These are phyloP conservation scores for Entomobrya multifasciata DNA, from an alignment of 2,888 invertebrate genomes.

Conservation along the genomic window DNA sequence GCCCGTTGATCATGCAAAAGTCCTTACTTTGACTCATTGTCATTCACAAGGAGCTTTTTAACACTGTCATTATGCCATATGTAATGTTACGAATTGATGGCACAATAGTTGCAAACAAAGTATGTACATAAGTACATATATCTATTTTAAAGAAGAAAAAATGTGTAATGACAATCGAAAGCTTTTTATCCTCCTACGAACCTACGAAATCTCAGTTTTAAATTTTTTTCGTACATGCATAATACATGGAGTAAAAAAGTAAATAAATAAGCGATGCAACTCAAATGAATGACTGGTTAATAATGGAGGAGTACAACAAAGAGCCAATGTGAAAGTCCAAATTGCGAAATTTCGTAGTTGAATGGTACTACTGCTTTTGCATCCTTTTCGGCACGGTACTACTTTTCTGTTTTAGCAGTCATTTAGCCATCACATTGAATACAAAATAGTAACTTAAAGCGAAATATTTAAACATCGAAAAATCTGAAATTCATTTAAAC, in stretches of 20 bases:
- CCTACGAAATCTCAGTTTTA: slow-evolving; percentile 55
- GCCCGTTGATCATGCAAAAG: slow-evolving; percentile 29
- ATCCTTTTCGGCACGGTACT: slow-evolving; percentile 49
- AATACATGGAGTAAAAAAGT: background rate
- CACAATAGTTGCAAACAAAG: background rate
- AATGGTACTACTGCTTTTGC: slow-evolving; percentile 47
- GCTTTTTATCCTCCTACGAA: slow-evolving; percentile 20
- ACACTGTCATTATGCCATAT: slow-evolving; percentile 15
- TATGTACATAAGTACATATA: background rate
- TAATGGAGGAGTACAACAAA: slow-evolving; percentile 38
- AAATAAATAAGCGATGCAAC: background rate
- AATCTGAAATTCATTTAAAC: too few relatives aligned
- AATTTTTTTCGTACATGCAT: background rate
- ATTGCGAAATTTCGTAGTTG: slow-evolving; percentile 75
- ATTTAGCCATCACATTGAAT: slow-evolving; percentile 70
- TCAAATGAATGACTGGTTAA: slow-evolving; percentile 32
- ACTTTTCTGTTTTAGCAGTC: slow-evolving; percentile 49
- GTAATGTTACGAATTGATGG: slow-evolving; percentile 11
- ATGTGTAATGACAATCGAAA: slow-evolving; percentile 32
- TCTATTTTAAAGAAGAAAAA: background rate
- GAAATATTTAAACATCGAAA: too few relatives aligned
- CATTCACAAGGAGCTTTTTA: slow-evolving; percentile 54
- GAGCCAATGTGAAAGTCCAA: slow-evolving; percentile 77
- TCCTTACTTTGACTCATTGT: slow-evolving; percentile 57
- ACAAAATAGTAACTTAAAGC: too few relatives aligned